Conservation (phyloP, 2,113 vertebrate species). For the Eurystomus gularis region DNA sequence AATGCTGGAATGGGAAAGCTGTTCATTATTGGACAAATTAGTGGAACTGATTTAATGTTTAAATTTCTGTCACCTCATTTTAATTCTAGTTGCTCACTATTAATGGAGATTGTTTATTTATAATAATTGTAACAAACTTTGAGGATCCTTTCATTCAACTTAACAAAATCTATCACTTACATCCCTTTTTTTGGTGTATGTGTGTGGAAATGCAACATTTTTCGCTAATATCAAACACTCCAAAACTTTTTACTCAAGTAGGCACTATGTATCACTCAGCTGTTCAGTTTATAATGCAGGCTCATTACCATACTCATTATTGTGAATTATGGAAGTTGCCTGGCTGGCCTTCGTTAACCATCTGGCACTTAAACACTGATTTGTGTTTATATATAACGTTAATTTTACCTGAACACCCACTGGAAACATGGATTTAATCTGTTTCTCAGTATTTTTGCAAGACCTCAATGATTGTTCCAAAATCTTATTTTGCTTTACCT, state of each 20-base stretch:
- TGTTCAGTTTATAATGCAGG: conserved; percentile 70
- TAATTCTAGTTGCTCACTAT: conserved; percentile 14
- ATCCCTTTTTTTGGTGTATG: not conserved
- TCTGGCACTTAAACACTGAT: conserved; percentile 77
- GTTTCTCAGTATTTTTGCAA: conserved; percentile 64
- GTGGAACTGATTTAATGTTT: not conserved
- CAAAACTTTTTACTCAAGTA: conserved; percentile 71
- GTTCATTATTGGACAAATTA: not conserved
- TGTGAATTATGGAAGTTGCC: conserved; percentile 77
- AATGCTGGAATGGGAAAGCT: not conserved
- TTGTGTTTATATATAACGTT: conserved; percentile 71
- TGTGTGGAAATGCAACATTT: conserved; percentile 17
- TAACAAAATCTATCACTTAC: conserved; percentile 31
- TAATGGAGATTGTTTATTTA: not conserved
- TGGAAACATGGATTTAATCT: conserved; percentile 62
- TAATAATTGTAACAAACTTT: conserved; percentile 7
- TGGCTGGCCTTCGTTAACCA: conserved; percentile 79
- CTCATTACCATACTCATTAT: conserved; percentile 79
- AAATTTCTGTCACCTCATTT: conserved; percentile 22
- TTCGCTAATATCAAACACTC: conserved; percentile 51
- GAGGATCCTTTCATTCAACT: conserved; percentile 13
- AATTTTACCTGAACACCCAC: conserved; percentile 75
- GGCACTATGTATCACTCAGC: conserved; percentile 52
- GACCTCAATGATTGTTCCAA: conserved; percentile 22
- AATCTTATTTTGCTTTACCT: not conserved